A percentile compares a stretch with the other conserved stretches of the same genome.
phyloP scores from a whole-genome alignment of 2,888 invertebrate species.

The Ormyrus nitidulus region DNA sequence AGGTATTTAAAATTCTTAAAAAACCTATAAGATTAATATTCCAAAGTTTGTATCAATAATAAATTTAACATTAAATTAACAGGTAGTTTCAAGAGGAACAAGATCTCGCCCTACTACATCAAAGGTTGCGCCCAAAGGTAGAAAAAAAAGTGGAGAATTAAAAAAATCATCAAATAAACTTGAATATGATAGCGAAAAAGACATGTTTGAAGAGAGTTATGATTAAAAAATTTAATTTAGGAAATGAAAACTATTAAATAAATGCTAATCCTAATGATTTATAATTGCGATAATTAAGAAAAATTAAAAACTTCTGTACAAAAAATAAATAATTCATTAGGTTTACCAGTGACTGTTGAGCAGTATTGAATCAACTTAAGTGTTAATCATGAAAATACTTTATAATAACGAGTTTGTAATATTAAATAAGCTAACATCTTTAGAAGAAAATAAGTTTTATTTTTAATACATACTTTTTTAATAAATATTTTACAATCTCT shows the following conservation, averaged over 20 bases:
- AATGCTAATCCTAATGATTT: not conserved
- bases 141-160: constrained; percentile 31
- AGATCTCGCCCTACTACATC: constrained; percentile 60
- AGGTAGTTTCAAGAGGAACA: constrained; percentile 65
- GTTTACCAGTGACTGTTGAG: constrained; percentile 46
- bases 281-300: constrained; percentile 24
- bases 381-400: constrained; percentile 32
- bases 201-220: constrained; percentile 64
- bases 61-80: constrained; percentile 26
- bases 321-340: constrained; percentile 28
- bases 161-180: constrained; percentile 46
- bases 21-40: not conserved
- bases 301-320: constrained; percentile 14
- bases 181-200: constrained; percentile 62
- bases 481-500: constrained; percentile 52
- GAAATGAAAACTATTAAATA: constrained; percentile 21
- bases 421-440: constrained; percentile 34
- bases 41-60: constrained; percentile 14
- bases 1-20: constrained; percentile 59
- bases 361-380: constrained; percentile 49
- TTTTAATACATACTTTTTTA: constrained; percentile 40
- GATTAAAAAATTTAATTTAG: constrained; percentile 24
- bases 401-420: constrained; percentile 44
- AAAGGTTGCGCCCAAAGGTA: constrained; percentile 41
- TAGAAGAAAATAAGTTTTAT: constrained; percentile 55